Conservation (phyloP, 2,113 vertebrate species). For the Cranoglanis bouderius region DNA sequence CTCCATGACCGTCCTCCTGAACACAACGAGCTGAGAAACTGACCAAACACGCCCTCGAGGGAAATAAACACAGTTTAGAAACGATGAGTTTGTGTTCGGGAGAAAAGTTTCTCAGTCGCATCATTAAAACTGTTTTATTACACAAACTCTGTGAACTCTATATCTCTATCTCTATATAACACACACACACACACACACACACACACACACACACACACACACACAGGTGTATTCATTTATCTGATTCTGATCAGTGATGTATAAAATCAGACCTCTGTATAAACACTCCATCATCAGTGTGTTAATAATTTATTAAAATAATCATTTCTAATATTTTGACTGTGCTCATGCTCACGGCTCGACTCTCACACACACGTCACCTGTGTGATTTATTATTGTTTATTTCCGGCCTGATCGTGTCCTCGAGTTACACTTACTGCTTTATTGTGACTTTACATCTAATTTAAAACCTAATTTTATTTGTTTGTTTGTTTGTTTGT, state of each 20-base stretch:
- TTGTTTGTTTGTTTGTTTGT: too few species aligned
- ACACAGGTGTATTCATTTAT: not conserved
- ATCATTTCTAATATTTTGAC: not conserved
- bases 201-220: not conserved
- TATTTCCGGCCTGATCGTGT: not conserved
- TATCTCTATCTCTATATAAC: not conserved
- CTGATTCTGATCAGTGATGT: not conserved
- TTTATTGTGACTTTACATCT: not conserved
- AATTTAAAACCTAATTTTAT: not conserved
- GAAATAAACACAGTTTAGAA: not conserved
- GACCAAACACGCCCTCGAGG: not conserved
- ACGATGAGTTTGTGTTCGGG: not conserved
- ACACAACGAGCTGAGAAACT: not conserved
- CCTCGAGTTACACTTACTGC: not conserved
- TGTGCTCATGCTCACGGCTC: not conserved
- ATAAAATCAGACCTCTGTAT: not conserved
- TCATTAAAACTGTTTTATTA: slow-evolving; percentile 1
- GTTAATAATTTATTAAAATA: not conserved
- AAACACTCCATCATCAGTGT: not conserved
- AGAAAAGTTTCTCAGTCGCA: not conserved
- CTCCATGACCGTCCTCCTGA: not conserved
- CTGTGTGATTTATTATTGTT: not conserved
- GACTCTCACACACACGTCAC: not conserved
- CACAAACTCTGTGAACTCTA: not conserved
- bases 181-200: not conserved